These are phyloP conservation scores for Diplazon laetatorius DNA, from an alignment of 2,888 invertebrate species.

Conservation along the genomic window DNA sequence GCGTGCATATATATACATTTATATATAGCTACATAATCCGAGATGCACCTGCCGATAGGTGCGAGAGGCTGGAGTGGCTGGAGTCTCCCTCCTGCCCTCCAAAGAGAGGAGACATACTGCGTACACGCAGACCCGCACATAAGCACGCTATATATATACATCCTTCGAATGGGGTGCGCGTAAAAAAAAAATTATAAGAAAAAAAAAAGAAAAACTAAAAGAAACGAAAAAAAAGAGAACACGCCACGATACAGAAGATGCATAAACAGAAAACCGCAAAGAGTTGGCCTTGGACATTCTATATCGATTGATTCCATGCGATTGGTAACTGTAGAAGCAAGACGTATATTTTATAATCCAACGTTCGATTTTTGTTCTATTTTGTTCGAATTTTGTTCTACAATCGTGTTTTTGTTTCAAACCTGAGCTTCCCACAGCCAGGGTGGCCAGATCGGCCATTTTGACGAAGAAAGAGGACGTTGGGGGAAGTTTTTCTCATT, in stretches of 20 bases:
- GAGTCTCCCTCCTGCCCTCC: background rate
- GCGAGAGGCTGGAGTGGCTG: conserved; percentile 25
- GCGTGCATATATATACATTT: conserved; percentile 12
- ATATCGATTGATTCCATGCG: conserved; percentile 31
- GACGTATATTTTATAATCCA: background rate
- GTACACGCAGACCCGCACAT: conserved; percentile 40
- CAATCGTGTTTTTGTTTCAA: too few species aligned
- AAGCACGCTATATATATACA: background rate
- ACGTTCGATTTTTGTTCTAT: too few species aligned
- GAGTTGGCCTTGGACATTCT: background rate
- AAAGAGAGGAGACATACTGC: conserved; percentile 26
- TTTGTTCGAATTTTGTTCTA: too few species aligned
- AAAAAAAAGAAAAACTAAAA: too few species aligned
- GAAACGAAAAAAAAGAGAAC: background rate
- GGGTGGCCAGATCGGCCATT: too few species aligned
- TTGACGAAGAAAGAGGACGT: too few species aligned
- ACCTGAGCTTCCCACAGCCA: too few species aligned
- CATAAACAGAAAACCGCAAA: conserved; percentile 6
- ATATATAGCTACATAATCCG: conserved; percentile 63
- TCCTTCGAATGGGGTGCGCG: background rate
- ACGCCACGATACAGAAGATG: background rate
- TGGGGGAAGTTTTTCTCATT: too few species aligned
- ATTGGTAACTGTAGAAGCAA: background rate
- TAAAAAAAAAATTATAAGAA: background rate
- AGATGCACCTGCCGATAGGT: conserved; percentile 71